Percentiles rank a stretch among this genome's conserved stretches.
Conservation (phyloP, 2,888 invertebrate genomes). For the Odontothrips loti region DNA sequence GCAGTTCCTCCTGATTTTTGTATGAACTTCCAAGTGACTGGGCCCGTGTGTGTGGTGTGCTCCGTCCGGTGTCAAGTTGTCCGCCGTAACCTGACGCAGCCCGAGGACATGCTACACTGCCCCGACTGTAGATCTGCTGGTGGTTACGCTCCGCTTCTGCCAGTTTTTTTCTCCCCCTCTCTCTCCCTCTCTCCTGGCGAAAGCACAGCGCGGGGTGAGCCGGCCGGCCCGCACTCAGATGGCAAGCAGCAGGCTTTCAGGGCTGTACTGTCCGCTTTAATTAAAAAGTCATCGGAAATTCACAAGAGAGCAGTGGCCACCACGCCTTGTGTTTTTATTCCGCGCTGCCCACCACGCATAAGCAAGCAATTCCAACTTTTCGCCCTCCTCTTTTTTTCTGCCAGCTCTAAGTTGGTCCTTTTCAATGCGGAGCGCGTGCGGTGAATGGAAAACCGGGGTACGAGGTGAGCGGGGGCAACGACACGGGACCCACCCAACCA, state of each 20-base stretch:
- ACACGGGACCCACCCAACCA: too few species aligned
- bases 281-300: constrained; percentile 22
- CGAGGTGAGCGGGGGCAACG: too few species aligned
- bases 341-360: neutral
- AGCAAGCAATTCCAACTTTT: constrained; percentile 18
- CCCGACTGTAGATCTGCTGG: neutral
- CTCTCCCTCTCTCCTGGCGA: neutral
- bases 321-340: constrained; percentile 14
- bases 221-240: neutral
- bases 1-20: constrained; percentile 9
- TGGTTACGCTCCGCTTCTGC: neutral
- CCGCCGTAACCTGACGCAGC: neutral
- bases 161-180: neutral
- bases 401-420: neutral
- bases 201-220: too few species aligned
- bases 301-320: constrained; percentile 17
- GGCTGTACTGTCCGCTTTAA: constrained; percentile 17
- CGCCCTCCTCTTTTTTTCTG: neutral
- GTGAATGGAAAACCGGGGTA: too few species aligned
- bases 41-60: neutral
- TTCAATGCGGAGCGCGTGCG: too few species aligned
- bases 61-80: too few species aligned
- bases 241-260: constrained; percentile 8
- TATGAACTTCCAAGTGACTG: too few species aligned
- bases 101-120: neutral